Evolutionary conservation across 2,113 vertebrate genomes (phyloP).

Genomic region (Ranitomeya imitator): DNA sequence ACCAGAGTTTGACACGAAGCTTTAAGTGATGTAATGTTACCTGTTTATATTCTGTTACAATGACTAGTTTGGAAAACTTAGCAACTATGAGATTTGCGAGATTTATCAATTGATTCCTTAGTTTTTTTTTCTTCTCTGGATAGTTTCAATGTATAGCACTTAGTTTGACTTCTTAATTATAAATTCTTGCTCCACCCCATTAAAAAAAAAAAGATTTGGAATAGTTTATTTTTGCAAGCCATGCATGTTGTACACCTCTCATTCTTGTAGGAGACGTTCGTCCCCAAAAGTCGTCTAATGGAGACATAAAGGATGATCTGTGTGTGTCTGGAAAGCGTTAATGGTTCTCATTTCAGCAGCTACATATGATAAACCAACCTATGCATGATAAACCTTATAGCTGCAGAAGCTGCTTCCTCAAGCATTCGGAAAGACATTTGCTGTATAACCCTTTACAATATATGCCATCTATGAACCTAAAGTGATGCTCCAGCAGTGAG

Average conservation of each 20-base stretch:
- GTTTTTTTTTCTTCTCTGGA: not conserved
- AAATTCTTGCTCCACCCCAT: conserved; percentile 13
- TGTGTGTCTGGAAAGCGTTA: not conserved
- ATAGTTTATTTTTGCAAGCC: conserved; percentile 23
- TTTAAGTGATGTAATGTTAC: conserved; percentile 42
- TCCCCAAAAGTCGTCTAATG: not conserved
- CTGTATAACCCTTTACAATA: too few relatives aligned
- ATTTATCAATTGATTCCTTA: not conserved
- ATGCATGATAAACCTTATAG: not conserved
- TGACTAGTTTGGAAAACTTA: conserved; percentile 29
- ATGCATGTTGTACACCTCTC: conserved; percentile 18
- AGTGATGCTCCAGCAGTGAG: too few relatives aligned
- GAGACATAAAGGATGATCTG: not conserved
- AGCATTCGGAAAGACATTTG: too few relatives aligned
- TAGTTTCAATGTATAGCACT: conserved; percentile 11
- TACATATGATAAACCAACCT: not conserved
- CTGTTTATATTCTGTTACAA: conserved; percentile 20
- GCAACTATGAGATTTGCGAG: not conserved
- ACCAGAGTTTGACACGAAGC: conserved; percentile 13
- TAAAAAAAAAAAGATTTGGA: conserved; percentile 2
- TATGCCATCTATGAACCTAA: too few relatives aligned
- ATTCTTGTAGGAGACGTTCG: not conserved
- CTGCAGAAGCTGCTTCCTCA: not conserved
- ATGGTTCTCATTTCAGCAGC: not conserved
- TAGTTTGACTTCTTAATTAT: conserved; percentile 19